These are phyloP conservation scores for Polyodon spathula DNA, from an alignment of 2,113 vertebrate species.

Conservation along the genomic window DNA sequence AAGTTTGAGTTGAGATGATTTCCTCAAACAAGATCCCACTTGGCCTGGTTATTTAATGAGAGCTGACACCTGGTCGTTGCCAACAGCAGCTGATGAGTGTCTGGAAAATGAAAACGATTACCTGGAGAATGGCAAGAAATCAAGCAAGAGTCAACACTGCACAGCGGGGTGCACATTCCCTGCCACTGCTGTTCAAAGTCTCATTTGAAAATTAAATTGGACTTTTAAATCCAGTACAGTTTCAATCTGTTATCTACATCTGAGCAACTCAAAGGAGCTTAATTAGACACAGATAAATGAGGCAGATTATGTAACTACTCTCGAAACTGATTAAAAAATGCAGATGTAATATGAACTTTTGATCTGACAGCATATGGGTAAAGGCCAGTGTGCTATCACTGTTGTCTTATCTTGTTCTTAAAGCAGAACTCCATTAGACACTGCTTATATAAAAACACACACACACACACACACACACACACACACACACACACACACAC, in stretches of 20 bases:
- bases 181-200: neutral
- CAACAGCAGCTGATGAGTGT: neutral
- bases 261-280: neutral
- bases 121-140: too few species aligned
- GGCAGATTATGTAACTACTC: neutral
- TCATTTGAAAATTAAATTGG: neutral
- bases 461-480: too few species aligned
- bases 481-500: too few species aligned
- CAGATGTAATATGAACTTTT: neutral
- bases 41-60: neutral
- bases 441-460: neutral
- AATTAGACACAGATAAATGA: conserved; percentile 1
- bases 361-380: neutral
- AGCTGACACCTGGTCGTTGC: neutral
- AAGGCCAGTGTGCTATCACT: neutral
- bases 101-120: too few species aligned
- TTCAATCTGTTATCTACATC: neutral
- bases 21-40: neutral
- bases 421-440: too few species aligned
- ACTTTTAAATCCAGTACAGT: neutral
- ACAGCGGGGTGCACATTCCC: neutral
- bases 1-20: too few species aligned
- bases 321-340: neutral
- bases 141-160: too few species aligned
- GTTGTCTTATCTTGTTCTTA: too few species aligned